Evolutionary conservation across 2,888 invertebrate species (phyloP).

Genomic region (Thalpophila matura): DNA sequence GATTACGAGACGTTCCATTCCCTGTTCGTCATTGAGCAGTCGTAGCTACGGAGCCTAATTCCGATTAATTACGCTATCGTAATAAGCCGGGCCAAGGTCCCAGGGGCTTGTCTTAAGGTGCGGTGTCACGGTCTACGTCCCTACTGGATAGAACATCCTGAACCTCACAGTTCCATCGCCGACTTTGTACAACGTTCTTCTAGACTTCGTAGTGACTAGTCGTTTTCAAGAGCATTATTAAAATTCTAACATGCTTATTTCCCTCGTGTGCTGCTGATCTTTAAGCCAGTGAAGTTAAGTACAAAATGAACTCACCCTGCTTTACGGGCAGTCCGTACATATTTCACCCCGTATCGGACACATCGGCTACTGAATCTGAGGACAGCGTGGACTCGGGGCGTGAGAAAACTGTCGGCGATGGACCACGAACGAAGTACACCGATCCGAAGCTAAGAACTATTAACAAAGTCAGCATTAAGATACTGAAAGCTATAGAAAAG

Average conservation of each 20-base stretch:
- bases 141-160: constrained; percentile 72
- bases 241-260: constrained; percentile 18
- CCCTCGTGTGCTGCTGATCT: constrained; percentile 15
- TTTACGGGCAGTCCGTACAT: constrained; percentile 83
- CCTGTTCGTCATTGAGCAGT: constrained; percentile 68
- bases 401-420: constrained; percentile 81
- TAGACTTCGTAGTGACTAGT: constrained; percentile 74
- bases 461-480: constrained; percentile 88
- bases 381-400: constrained; percentile 84
- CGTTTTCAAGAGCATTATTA: constrained; percentile 56
- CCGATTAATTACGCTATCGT: constrained; percentile 73
- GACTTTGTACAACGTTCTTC: constrained; percentile 77
- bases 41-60: constrained; percentile 66
- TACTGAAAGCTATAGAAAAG: constrained; percentile 85
- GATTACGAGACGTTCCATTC: constrained; percentile 55
- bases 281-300: constrained; percentile 29
- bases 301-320: constrained; percentile 84
- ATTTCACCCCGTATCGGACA: constrained; percentile 86
- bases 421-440: constrained; percentile 81
- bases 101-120: constrained; percentile 80
- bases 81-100: constrained; percentile 83
- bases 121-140: constrained; percentile 77
- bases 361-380: constrained; percentile 86
- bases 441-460: constrained; percentile 88
- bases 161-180: constrained; percentile 79